Conservation (phyloP, 2,797 vertebrate genomes). For the Danio kyathit region DNA sequence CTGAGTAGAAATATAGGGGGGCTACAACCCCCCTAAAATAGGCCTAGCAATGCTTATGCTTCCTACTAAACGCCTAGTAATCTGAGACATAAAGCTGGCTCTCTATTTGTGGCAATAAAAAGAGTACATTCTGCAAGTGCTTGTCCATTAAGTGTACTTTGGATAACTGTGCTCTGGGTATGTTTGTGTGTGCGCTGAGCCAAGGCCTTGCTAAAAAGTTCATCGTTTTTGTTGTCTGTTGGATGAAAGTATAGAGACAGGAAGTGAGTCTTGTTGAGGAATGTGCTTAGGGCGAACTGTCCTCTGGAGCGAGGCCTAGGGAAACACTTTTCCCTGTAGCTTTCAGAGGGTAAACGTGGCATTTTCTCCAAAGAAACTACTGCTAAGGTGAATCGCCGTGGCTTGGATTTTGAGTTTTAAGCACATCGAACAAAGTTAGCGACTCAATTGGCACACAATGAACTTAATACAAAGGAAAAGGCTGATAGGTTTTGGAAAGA, state of each 20-base stretch:
- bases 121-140: constrained; percentile 22
- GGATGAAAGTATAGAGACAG: constrained; percentile 57
- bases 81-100: neutral
- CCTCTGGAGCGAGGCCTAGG: constrained; percentile 61
- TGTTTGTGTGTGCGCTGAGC: constrained; percentile 8
- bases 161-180: constrained; percentile 12
- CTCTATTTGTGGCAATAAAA: constrained; percentile 20
- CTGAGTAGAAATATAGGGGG: no score
- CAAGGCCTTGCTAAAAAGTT: constrained; percentile 48
- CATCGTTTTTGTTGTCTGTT: constrained; percentile 49
- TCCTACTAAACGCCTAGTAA: neutral
- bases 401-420: constrained; percentile 16
- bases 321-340: constrained; percentile 56
- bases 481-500: constrained; percentile 40
- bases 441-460: constrained; percentile 16
- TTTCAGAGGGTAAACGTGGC: constrained; percentile 58
- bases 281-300: constrained; percentile 56
- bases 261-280: constrained; percentile 55
- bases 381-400: constrained; percentile 26
- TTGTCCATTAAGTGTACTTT: constrained; percentile 35
- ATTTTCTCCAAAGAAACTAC: constrained; percentile 50
- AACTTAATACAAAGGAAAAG: constrained; percentile 31
- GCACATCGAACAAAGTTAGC: constrained; percentile 8
- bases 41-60: no score
- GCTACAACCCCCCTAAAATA: no score